Evolutionary conservation across 2,888 invertebrate genomes (phyloP), one percentile per base, ranked within the genome.

Genomic region (Dysmachus trigonus): DNA sequence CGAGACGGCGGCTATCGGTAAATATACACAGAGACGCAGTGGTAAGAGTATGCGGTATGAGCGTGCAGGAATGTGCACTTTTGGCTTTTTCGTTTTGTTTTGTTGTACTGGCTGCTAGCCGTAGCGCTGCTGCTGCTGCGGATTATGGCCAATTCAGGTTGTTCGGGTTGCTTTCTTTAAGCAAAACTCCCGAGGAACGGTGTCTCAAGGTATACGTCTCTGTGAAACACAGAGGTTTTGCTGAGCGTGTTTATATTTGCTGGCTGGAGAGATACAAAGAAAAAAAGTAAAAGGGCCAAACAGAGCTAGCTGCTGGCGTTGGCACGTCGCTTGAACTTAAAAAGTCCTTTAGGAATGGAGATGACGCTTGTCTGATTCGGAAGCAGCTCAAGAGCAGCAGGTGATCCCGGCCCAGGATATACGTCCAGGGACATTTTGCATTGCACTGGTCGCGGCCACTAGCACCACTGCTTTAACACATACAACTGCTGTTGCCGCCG

Each of bases 381-480:
- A 15, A 31, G 81, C 53, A 81, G 31, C 18, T 81, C 51, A 81
- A 62, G 62, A 18, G 33, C 53, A 33, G 81, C 62, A 53, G 81
- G 81, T 33, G n/a, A 53, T 53, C 81, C 62, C 22, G 18, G 33
- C n/a, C n/a, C 31, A 73, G 18, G 33, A 35, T 13, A 18, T 18
- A 22, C 5, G 18, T 4, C 81, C 47, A n/a, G 81, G 33, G 81
- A 33, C 81, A 81, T 81, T 10, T 81, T 62, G 62, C 81, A 81
- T 62, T 81, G 62, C 81, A 53, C 62, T 53, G 81, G 30, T 22
- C 27, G n/a, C 27, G n/a, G n/a, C 5, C 53, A 81, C 18, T 31
- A 33, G 33, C 18, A 81, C 18, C 81, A 81, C 81, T 62, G 51
- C 27, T 79, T n/a, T 27, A 51, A 33, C 33, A 53, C 53, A 53